Base-by-base conservation (phyloP, 2,888 invertebrate species). In the Pecten maximus region DNA sequence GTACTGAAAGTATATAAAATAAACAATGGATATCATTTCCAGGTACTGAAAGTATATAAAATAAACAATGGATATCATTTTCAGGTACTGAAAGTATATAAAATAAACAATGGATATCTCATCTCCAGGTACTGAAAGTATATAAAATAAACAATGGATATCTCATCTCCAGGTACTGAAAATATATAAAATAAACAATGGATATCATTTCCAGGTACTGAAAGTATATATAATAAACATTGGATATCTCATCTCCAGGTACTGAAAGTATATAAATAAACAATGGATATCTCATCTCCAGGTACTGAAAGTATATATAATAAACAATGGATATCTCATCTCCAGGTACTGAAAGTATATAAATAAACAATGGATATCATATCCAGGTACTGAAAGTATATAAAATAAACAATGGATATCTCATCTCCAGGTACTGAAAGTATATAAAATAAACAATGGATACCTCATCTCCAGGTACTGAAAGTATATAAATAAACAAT, bases 381-480 rank as follows among this genome's bases (percentile, higher is more conserved):
- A 6, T 54, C 54, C 48, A 48, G 48, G 48, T 48, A 48, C 48
- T 48, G 48, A 48, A 86, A 86, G 15, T 28, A 28, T 28, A 50
- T 4, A 90, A 35, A 44, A n/a, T 54, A 54, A n/a, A n/a, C n/a
- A n/a, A n/a, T n/a, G n/a, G n/a, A n/a, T n/a, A n/a, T n/a, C n/a
- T n/a, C n/a, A n/a, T n/a, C n/a, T n/a, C n/a, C n/a, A n/a, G n/a
- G n/a, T n/a, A n/a, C n/a, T n/a, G n/a, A n/a, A n/a, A n/a, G n/a
- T n/a, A n/a, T n/a, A n/a, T n/a, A n/a, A n/a, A n/a, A n/a, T 92
- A 92, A 15, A 92, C 86, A 4, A 92, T 87, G 74, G 91, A 89
- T 16, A 92, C 40, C 92, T 44, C 87, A 91, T 87, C 87, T 92
- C 91, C 6, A 90, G 54, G 54, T 92, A 92, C 92, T 92, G 89